phyloP scores from a whole-genome alignment of 2,888 invertebrate species.

The Catocala sponsa region DNA sequence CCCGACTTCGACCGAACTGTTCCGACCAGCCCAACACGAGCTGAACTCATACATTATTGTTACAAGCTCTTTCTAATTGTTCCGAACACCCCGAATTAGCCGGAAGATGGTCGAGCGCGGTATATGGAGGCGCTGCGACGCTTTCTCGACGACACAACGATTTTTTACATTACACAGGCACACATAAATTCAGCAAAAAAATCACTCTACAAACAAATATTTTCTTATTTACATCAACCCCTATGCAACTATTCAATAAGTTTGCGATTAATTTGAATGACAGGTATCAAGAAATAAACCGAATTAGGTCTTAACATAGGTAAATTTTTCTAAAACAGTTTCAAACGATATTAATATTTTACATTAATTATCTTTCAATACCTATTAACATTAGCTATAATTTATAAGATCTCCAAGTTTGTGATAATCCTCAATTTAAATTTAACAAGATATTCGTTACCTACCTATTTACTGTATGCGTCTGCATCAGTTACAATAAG shows the following conservation, averaged over 20 bases:
- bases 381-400: conserved; percentile 87
- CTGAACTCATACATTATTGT: too few species aligned
- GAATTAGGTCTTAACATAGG: conserved; percentile 83
- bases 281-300: conserved; percentile 76
- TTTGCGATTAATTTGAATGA: conserved; percentile 77
- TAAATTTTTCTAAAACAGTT: conserved; percentile 88
- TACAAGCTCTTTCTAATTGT: too few species aligned
- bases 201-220: conserved; percentile 73
- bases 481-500: conserved; percentile 73
- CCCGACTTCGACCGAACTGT: too few species aligned
- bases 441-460: conserved; percentile 86
- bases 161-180: conserved; percentile 74
- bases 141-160: conserved; percentile 59
- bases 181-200: conserved; percentile 80
- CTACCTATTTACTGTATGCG: conserved; percentile 81
- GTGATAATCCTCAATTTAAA: conserved; percentile 83
- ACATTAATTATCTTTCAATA: conserved; percentile 83
- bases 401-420: conserved; percentile 85
- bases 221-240: conserved; percentile 79
- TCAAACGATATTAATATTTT: conserved; percentile 82
- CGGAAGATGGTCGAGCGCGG: background rate
- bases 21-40: too few species aligned
- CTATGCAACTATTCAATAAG: conserved; percentile 81
- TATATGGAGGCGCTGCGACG: conserved; percentile 23
- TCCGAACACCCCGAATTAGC: too few species aligned